Evolutionary conservation across 2,797 vertebrate genomes (phyloP), one percentile per base, ranked within the genome.

Genomic region (Heliangelus exortis): DNA sequence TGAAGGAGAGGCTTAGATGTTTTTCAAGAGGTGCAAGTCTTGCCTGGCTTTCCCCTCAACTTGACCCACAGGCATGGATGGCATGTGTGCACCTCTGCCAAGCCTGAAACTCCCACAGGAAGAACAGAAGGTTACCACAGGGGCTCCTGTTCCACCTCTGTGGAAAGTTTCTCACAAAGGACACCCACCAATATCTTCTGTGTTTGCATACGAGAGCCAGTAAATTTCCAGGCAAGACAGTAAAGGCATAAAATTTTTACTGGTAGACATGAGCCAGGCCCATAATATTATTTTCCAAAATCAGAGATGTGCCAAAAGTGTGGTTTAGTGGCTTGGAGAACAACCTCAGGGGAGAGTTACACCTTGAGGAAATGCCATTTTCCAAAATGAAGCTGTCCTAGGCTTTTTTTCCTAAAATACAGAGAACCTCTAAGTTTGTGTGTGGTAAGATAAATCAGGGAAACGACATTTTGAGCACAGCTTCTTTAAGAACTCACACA

Each of bases 1-100:
- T 15, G 36, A 72, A 82, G 25, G 17, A 62, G 31, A 54, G 15
- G 25, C 20, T 61, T 74, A 62, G 31, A 54, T 17, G 25, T 20
- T 61, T 74, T 81, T 43, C 31, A 43, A 92, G 92, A 45, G 0
- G 5, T 86, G 25, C 1, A 19, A 75, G 10, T 28, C 19, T 78
- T 3, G 6, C 15, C 16, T 1, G 1, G 36, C 58, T 84, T 76
- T 61, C 61, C 57, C 48, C 25, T 65, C n/a, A 33, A 11, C 1
- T 6, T 41, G 58, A 66, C 34, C 47, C 43, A 61, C 3, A 0
- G 75, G 33, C 28, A 41, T 12, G 0, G 1, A 59, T 4, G 19
- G 25, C 84, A 67, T 3, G 10, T 3, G 25, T 12, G 53, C 36
- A 31, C 20, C 66, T 80, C 28, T 87, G 84, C 47, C 79, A 75